phyloP scores from a whole-genome alignment of 2,797 vertebrate species.

The Sarcophilus harrisii region DNA sequence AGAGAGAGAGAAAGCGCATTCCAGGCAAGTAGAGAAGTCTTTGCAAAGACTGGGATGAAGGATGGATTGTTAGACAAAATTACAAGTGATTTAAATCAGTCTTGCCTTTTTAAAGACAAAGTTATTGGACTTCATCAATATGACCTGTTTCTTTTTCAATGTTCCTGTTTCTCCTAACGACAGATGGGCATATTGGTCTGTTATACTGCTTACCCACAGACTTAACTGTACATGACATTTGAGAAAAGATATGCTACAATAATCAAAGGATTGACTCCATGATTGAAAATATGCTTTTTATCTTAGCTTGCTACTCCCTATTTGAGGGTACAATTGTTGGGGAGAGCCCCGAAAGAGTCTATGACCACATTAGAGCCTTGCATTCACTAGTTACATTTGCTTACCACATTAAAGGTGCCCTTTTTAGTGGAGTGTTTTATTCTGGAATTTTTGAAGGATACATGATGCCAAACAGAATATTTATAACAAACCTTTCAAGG shows the following conservation, averaged over 20 bases:
- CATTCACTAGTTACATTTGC: conserved; percentile 72
- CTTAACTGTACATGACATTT: conserved; percentile 24
- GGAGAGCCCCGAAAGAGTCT: neutral
- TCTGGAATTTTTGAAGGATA: conserved; percentile 83
- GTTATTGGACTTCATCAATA: conserved; percentile 19
- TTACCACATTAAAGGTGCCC: conserved; percentile 81
- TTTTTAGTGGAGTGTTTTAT: conserved; percentile 80
- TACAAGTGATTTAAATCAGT: neutral
- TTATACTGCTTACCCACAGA: conserved; percentile 2
- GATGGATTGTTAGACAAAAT: neutral
- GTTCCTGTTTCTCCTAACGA: conserved; percentile 42
- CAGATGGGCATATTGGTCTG: conserved; percentile 59
- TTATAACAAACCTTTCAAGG: conserved; percentile 87
- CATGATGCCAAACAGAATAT: conserved; percentile 86
- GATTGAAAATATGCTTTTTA: conserved; percentile 23
- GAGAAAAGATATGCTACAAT: conserved; percentile 24
- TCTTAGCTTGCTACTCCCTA: neutral
- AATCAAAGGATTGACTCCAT: conserved; percentile 40
- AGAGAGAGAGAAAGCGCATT: neutral
- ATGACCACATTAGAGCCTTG: neutral
- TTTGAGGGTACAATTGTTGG: neutral
- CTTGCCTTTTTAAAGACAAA: conserved; percentile 39
- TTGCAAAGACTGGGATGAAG: neutral
- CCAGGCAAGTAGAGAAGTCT: neutral
- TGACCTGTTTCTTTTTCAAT: conserved; percentile 22